Evolutionary conservation across 2,113 vertebrate genomes (phyloP).

Genomic region (Xiphophorus couchianus): DNA sequence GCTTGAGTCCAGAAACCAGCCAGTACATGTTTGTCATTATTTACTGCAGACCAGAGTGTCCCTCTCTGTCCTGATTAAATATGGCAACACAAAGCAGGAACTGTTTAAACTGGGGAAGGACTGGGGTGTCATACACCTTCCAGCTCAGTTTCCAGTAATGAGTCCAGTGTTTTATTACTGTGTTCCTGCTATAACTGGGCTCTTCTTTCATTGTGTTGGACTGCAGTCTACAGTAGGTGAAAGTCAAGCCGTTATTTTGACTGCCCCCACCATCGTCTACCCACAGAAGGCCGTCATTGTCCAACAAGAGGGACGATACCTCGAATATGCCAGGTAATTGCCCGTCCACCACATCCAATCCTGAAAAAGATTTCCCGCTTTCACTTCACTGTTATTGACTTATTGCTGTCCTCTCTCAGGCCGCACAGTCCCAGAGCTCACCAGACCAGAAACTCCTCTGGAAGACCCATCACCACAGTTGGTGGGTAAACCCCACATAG

Average conservation of each 20-base stretch:
- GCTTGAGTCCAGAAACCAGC: too few relatives aligned
- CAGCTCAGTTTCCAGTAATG: neutral
- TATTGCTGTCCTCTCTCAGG: conserved; percentile 66
- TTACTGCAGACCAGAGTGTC: too few relatives aligned
- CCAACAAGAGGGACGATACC: conserved; percentile 77
- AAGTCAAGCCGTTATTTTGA: conserved; percentile 76
- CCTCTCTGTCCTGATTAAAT: too few relatives aligned
- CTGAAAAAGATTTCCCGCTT: neutral
- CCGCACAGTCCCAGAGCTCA: conserved; percentile 88
- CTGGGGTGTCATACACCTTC: neutral
- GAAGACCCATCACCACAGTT: conserved; percentile 87
- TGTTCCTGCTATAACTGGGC: neutral
- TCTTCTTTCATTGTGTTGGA: conserved; percentile 21
- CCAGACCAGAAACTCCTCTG: conserved; percentile 76
- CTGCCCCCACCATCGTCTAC: conserved; percentile 86
- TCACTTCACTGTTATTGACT: neutral
- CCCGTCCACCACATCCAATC: neutral
- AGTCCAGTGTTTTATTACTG: neutral
- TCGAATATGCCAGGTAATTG: conserved; percentile 75
- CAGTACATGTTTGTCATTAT: too few relatives aligned
- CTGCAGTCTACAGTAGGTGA: conserved; percentile 76
- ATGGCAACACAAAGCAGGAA: neutral
- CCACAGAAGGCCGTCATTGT: conserved; percentile 79
- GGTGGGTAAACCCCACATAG: conserved; percentile 79
- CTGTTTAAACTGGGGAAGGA: neutral